Percentiles rank a stretch among this genome's conserved stretches.
Evolutionary conservation across 1,140 invertebrate species (phyloP).

Genomic region (Nasonia giraulti): DNA sequence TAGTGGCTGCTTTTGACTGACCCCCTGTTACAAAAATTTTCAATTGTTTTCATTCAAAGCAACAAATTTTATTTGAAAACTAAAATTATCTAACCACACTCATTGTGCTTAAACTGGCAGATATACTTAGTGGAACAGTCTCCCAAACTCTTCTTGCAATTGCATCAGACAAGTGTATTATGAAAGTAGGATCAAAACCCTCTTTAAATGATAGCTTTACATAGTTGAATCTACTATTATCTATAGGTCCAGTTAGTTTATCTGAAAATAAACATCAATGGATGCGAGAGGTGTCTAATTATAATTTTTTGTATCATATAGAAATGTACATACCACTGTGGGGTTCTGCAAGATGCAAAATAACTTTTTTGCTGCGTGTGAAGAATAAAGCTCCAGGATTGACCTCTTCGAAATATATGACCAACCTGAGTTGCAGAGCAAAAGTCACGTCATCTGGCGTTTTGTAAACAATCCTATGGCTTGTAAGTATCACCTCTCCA

Average conservation of each 20-base stretch:
- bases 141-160: slow-evolving; percentile 81
- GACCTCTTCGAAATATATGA: slow-evolving; percentile 88
- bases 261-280: slow-evolving; percentile 71
- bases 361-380: slow-evolving; percentile 86
- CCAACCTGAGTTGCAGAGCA: slow-evolving; percentile 80
- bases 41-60: background rate
- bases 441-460: slow-evolving; percentile 82
- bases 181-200: slow-evolving; percentile 84
- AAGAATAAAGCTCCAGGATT: slow-evolving; percentile 83
- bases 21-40: background rate
- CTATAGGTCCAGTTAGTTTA: slow-evolving; percentile 84
- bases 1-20: slow-evolving; percentile 47
- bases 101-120: slow-evolving; percentile 54
- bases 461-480: slow-evolving; percentile 87
- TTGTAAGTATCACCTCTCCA: slow-evolving; percentile 87
- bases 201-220: slow-evolving; percentile 93
- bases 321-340: slow-evolving; percentile 72
- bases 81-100: slow-evolving; percentile 24
- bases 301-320: slow-evolving; percentile 17
- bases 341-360: slow-evolving; percentile 85
- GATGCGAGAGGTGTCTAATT: background rate
- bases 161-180: slow-evolving; percentile 78
- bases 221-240: slow-evolving; percentile 82
- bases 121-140: slow-evolving; percentile 61
- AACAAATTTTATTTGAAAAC: background rate